Base-by-base conservation (phyloP, 2,113 vertebrate species). In the Cariama cristata region DNA sequence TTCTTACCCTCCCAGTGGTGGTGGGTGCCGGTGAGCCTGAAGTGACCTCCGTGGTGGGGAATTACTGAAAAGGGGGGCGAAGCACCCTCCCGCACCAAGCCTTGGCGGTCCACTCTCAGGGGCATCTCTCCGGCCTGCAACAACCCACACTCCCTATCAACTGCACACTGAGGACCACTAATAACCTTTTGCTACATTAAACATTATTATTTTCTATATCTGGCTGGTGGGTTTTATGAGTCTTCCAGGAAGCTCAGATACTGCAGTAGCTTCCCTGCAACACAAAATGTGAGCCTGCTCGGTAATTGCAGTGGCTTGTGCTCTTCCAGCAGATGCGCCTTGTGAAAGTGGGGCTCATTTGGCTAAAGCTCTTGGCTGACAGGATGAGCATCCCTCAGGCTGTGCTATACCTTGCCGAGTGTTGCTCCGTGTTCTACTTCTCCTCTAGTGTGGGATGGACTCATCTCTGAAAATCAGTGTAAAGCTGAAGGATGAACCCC, bases 151-250 rank as follows among this genome's bases (percentile, higher is more conserved):
- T 94, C 20, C 52, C 45, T 84, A 56, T 86, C 86, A 96, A 6
- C 59, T 72, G 72, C 93, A 84, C 86, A 17, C 94, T 71, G 77
- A 97, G 86, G 95, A 88, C 67, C 73, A 49, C 94, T 96, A 93
- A 96, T 88, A 93, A 91, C 83, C 64, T 96, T 94, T 95, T 96
- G 95, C 91, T 96, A 93, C 86, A 95, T 97, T 97, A 96, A 97
- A 91, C 80, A 95, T 49, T 95, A 86, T 85, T 95, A 93, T 98
- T 97, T 97, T 96, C 88, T 93, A 56, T 97, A 94, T 90, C 80
- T 96, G 79, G 66, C 62, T 96, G 60, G 53, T 90, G 62, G 33
- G 49, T 97, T 97, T 97, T 97, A 96, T 79, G 95, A 94, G 67
- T 84, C 79, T 96, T 96, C 73, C 45, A 90, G 93, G 83, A 95